Evolutionary conservation across 2,888 invertebrate species (phyloP).

Genomic region (Monochamus alternatus): DNA sequence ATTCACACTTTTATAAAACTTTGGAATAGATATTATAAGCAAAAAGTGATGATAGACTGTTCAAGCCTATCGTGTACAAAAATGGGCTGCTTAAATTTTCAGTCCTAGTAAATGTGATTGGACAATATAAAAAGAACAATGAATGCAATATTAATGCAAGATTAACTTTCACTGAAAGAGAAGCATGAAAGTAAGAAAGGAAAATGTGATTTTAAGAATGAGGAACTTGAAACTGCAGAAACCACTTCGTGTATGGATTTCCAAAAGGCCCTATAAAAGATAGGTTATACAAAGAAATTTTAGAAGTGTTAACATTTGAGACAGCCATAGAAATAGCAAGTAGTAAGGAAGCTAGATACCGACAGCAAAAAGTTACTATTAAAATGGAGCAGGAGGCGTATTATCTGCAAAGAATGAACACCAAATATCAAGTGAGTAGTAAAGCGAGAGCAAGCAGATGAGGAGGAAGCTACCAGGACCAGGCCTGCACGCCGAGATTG

Average conservation of each 20-base stretch:
- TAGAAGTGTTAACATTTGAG: conserved; percentile 5
- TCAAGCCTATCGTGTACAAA: no score
- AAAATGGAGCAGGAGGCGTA: no score
- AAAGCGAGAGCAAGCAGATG: no score
- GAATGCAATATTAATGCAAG: not conserved
- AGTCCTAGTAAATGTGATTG: not conserved
- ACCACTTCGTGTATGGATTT: conserved; percentile 3
- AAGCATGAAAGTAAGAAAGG: not conserved
- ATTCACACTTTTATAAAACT: no score
- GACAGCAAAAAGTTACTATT: no score
- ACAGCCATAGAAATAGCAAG: conserved; percentile 5
- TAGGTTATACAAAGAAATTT: not conserved
- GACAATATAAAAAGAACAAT: not conserved
- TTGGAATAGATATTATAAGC: no score
- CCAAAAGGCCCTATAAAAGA: conserved; percentile 16
- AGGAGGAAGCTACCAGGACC: no score
- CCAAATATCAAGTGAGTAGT: no score
- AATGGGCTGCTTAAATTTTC: not conserved
- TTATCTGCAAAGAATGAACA: no score
- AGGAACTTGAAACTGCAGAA: not conserved
- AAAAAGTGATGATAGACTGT: no score
- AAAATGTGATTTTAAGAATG: not conserved
- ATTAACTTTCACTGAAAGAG: not conserved
- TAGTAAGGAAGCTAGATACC: not conserved
- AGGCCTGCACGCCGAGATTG: no score